phyloP scores from a whole-genome alignment of 2,797 vertebrate species.

The Bucorvus abyssinicus region DNA sequence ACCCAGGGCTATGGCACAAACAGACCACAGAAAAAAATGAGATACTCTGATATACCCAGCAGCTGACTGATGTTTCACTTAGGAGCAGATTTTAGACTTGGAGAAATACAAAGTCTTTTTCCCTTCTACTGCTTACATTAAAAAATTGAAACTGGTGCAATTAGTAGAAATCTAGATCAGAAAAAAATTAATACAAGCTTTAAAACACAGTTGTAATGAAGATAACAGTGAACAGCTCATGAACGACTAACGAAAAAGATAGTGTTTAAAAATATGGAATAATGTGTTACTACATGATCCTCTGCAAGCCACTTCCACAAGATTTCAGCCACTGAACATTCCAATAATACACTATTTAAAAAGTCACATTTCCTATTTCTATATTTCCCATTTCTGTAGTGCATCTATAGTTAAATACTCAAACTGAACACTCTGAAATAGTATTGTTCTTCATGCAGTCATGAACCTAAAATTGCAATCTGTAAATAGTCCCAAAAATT shows the following conservation, averaged over 20 bases:
- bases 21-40: neutral
- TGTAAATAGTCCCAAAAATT: neutral
- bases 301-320: neutral
- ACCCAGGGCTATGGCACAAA: neutral
- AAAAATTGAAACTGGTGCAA: neutral
- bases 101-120: neutral
- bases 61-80: neutral
- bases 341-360: neutral
- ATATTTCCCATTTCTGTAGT: neutral
- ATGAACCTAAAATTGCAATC: neutral
- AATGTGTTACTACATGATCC: neutral
- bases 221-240: rapidly evolving
- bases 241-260: neutral
- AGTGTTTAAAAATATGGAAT: neutral
- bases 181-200: neutral
- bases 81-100: neutral
- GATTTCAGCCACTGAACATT: neutral
- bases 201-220: neutral
- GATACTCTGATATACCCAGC: neutral
- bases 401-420: neutral
- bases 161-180: neutral
- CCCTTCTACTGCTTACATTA: neutral
- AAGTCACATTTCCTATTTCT: neutral
- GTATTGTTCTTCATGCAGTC: neutral
- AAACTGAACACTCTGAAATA: neutral